Conservation (phyloP, 35 echinoderm and acorn worm genomes). For the Heliocidaris tuberculata region DNA sequence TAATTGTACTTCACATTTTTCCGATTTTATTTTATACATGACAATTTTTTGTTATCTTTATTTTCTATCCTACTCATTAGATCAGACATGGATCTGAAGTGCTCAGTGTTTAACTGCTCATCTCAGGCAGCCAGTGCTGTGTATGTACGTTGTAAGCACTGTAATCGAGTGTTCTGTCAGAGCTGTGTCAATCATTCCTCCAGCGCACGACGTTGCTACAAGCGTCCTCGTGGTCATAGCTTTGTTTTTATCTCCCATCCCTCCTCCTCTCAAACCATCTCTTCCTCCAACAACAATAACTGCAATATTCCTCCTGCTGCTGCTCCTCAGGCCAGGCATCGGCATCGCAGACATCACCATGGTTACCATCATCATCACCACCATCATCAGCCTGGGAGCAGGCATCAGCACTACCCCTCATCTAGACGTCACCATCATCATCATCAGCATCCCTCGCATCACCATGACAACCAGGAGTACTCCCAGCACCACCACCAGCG, state of each 20-base stretch:
- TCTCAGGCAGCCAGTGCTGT: constrained; percentile 27
- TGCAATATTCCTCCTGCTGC: neutral
- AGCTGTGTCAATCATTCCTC: constrained; percentile 57
- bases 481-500: neutral
- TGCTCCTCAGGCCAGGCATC: neutral
- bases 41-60: too few species aligned
- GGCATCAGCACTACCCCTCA: constrained; percentile 30
- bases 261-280: neutral
- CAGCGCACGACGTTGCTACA: constrained; percentile 78
- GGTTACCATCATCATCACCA: neutral
- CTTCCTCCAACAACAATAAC: constrained; percentile 28
- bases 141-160: constrained; percentile 72
- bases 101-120: constrained; percentile 77
- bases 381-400: neutral
- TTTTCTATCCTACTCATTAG: neutral
- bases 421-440: neutral
- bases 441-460: constrained; percentile 16
- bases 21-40: too few species aligned
- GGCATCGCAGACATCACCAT: constrained; percentile 4
- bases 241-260: constrained; percentile 55
- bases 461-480: constrained; percentile 36
- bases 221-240: constrained; percentile 77
- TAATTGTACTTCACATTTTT: neutral
- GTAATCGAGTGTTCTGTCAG: constrained; percentile 66
- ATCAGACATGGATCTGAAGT: constrained; percentile 43